phyloP scores from a whole-genome alignment of 2,797 vertebrate genomes.

The Alectoris magna region DNA sequence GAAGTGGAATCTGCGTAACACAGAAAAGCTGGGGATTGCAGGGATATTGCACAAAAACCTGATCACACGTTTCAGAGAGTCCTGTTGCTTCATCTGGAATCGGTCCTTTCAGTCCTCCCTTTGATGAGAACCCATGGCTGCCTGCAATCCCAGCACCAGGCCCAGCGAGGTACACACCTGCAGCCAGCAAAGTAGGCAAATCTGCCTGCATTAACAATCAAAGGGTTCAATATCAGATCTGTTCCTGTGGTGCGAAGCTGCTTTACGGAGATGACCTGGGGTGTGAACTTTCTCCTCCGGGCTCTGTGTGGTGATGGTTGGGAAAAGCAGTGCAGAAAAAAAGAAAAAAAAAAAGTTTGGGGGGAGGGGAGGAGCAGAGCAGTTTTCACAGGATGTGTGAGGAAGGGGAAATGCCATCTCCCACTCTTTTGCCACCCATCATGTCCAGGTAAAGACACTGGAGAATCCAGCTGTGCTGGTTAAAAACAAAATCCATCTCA shows the following conservation, averaged over 20 bases:
- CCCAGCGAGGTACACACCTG: not conserved
- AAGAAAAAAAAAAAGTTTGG: not conserved
- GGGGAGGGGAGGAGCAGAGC: not conserved
- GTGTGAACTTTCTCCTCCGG: not conserved
- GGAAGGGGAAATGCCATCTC: not conserved
- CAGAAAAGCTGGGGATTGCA: not conserved
- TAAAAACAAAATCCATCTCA: not conserved
- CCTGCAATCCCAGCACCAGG: not conserved
- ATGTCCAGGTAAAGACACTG: not conserved
- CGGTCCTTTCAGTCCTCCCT: not conserved
- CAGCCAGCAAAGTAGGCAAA: not conserved
- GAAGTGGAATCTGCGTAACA: not conserved
- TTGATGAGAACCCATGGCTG: not conserved
- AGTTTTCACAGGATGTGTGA: not conserved
- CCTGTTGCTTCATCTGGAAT: not conserved
- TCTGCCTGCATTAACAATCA: not conserved
- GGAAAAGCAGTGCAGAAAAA: not conserved
- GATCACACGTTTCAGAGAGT: not conserved
- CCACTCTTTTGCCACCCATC: not conserved
- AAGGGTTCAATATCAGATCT: not conserved
- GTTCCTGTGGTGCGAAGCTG: not conserved
- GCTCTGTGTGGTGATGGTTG: not conserved
- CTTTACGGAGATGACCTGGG: not conserved
- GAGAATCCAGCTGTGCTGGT: not conserved
- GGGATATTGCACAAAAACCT: not conserved